A percentile compares a stretch with the other conserved stretches of the same genome.
phyloP scores from a whole-genome alignment of 2,797 vertebrate genomes.

The Arnoldichthys spilopterus region DNA sequence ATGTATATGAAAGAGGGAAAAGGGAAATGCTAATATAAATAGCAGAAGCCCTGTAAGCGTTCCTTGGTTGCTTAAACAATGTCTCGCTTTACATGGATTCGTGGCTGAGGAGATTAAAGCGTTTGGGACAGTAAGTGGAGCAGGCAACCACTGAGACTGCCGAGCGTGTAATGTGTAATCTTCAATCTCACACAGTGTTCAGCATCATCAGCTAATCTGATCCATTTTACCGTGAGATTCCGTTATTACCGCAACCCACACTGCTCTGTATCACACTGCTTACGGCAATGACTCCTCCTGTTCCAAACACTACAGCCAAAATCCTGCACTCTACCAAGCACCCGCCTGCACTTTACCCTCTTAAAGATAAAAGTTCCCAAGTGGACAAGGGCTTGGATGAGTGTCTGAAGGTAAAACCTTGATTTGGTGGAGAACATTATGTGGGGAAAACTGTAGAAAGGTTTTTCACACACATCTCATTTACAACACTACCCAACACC shows the following conservation, averaged over 20 bases:
- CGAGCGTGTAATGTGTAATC: conserved; percentile 70
- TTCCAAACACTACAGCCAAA: conserved; percentile 7
- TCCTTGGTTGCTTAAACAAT: conserved; percentile 55
- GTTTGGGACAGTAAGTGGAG: conserved; percentile 63
- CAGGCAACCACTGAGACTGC: conserved; percentile 53
- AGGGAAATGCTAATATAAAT: conserved; percentile 1
- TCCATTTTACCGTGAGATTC: conserved; percentile 70
- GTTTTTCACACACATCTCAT: background rate
- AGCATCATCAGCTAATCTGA: conserved; percentile 71
- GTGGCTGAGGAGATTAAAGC: conserved; percentile 59
- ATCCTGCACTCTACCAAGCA: background rate
- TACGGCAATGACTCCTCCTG: background rate
- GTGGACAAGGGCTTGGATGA: background rate
- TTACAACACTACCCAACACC: background rate
- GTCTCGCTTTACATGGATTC: conserved; percentile 39
- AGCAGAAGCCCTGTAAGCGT: conserved; percentile 22
- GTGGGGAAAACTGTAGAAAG: background rate
- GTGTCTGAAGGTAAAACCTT: background rate
- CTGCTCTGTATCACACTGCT: conserved; percentile 51
- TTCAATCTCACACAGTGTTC: conserved; percentile 75
- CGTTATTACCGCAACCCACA: conserved; percentile 69
- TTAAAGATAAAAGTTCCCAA: background rate
- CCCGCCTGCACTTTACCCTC: no score
- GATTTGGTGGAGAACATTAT: background rate
- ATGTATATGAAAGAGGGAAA: background rate